Evolutionary conservation across 2,888 invertebrate genomes (phyloP), one percentile per base, ranked within the genome.

Genomic region (Caenorhabditis drosophilae): DNA sequence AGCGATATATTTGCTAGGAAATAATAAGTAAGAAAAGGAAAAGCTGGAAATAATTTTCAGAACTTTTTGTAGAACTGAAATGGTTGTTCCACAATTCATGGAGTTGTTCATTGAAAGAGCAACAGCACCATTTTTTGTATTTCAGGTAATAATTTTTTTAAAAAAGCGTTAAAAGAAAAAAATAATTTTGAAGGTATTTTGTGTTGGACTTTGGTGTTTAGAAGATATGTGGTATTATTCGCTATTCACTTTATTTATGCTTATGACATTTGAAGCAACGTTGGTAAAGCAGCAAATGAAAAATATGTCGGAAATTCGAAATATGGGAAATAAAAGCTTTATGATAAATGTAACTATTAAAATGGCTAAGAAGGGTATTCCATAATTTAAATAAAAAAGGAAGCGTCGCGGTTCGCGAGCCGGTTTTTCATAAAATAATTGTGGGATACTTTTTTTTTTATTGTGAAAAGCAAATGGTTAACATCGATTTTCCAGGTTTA

Each of bases 101-200:
- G 95, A 97, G 85, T 87, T 99, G 18, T 98, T 99, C 84, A 91
- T 90, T 79, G 98, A 99, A 86, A 88, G 98, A 77, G 98, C 98
- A 0, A 96, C 97, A 0, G 97, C 98, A 0, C 98, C 98, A 1
- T 99, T 99, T 86, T 99, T 99, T 85, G 96, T 99, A 4, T 99
- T 99, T 85, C 98, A 99, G 90, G 83, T 80, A 40, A 2, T 51
- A 27, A 53, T 49, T 55, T 40, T 40, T 11, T 11, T 6, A 20
- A 22, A 42, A 18, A 20, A 42, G 22, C 7, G 11, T 36, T 36
- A 4, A 11, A 11, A 7, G 7, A 40, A 40, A n/a, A 34, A 27
- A 15, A 1, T 25, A 7, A 15, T 35, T 41, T 27, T 56, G 44
- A 45, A 81, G 79, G 93, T 98, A 58, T 97, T 99, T 84, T 98